Base-by-base conservation (phyloP, 2,888 invertebrate species). In the Spilosoma lubricipeda region DNA sequence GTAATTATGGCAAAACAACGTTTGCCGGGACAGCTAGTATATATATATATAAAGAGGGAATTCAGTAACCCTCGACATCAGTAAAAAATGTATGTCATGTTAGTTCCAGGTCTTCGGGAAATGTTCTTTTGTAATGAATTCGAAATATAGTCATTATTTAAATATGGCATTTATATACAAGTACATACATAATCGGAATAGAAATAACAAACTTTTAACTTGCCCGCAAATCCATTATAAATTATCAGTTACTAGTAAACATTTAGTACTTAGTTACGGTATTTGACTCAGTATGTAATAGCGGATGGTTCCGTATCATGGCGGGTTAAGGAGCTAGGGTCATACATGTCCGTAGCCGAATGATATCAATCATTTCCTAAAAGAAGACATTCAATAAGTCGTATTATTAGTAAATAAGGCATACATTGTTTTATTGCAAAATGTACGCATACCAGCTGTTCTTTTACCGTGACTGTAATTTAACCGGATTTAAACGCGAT, bases 351-450 rank as follows among this genome's bases (percentile, higher is more conserved):
- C 77, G 82, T 79, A 83, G 77, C 79, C 68, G 42, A 13, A 45
- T 72, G 65, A 36, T 23, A 48, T 39, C 63, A 30, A 78, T 77
- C 76, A 79, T 77, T 77, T 76, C 79, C 82, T 86, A 76, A 77
- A 80, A 80, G 82, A 85, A 85, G 84, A 82, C 87, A 85, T 87
- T 85, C 85, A 83, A 81, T 84, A 86, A 85, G 81, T 84, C 79
- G 78, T 79, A 82, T 81, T 80, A 82, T 87, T 87, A 86, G 86
- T 86, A 86, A 88, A 87, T 87, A 87, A 88, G 86, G 59, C 27
- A 27, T 71, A 76, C 67, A 74, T 71, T 73, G 70, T 78, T 78
- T 80, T 64, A 77, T 85, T 85, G 83, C 77, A 82, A 83, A 86
- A 75, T 73, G 68, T 76, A 59, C 76, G 74, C 80, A 85, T 85